Base-by-base conservation (phyloP, 2,888 invertebrate genomes). In the Perizoma flavofasciatum region DNA sequence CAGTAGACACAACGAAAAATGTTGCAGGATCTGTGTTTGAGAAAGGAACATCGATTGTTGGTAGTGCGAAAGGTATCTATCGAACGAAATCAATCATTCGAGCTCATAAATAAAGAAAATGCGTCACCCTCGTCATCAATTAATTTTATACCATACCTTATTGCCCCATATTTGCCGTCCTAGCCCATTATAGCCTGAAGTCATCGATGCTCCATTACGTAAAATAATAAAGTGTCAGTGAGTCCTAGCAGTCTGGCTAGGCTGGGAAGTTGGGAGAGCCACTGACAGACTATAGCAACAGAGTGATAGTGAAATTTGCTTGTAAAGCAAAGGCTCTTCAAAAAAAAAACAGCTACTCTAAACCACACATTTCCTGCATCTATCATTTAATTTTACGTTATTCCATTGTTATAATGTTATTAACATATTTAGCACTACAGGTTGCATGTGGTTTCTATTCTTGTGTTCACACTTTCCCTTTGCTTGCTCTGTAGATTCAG, bases 1-100 rank as follows among this genome's bases (percentile, higher is more conserved):
- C 78, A 60, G 74, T 85, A 70, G 83, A 84, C 60, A 71, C 78
- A n/a, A 83, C 85, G 35, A 86, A 80, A 69, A 78, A 72, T 51
- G 77, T 75, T 6, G 79, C 86, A 33, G 68, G 77, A 22, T 76
- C 79, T 22, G 79, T 79, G 49, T 71, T 77, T 54, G 82, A 86
- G 59, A 85, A 83, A 58, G 74, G 85, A 53, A 67, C 70, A 11
- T 71, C 80, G 45, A 45, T 82, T 54, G 73, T 82, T 66, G 82
- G 79, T 60, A 72, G 70, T 68, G 82, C 82, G 45, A 82, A 84
- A 85, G 83, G 79, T 79, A 78, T 53, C 9, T 51, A 11, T 47
- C 33, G 9, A 50, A 47, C 44, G 50, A 49, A 10, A 41, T 40
- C 39, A 40, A 11, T 32, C 45, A 35, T 40, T 6, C 32, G 40